Percentiles rank a stretch among this genome's conserved stretches.
Conservation (phyloP, 1,140 invertebrate genomes). For the Lysiphlebus fabarum region DNA sequence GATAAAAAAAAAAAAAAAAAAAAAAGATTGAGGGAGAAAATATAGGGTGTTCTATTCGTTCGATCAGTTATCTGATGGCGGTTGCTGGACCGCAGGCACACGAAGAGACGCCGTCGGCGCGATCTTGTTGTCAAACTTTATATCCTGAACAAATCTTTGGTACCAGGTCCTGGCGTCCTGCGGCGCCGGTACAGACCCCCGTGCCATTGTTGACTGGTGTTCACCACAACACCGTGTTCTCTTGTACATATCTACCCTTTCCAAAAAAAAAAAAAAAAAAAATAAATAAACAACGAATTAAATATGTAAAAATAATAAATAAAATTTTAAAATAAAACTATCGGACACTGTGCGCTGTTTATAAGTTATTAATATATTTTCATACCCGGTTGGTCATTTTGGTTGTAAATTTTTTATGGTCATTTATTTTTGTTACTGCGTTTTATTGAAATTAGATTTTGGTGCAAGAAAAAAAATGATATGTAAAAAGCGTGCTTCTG, state of each 20-base stretch:
- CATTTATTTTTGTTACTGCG: no score
- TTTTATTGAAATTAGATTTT: no score
- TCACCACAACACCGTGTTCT: conserved; percentile 4
- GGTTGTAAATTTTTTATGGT: no score
- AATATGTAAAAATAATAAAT: no score
- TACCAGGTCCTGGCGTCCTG: conserved; percentile 35
- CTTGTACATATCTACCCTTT: conserved; percentile 32
- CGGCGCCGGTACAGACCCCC: conserved; percentile 37
- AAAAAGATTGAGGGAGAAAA: no score
- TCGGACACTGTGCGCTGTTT: conserved; percentile 27
- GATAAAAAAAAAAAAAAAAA: conserved; percentile 25
- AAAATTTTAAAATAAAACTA: no score
- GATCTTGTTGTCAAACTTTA: conserved; percentile 54
- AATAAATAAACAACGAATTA: no score
- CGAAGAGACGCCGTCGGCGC: conserved; percentile 22
- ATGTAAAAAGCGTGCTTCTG: no score
- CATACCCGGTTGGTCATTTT: no score
- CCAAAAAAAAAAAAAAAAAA: conserved; percentile 45
- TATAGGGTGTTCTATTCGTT: no score
- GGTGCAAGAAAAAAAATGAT: no score
- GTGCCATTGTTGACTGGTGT: conserved; percentile 43
- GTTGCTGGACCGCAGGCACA: conserved; percentile 11
- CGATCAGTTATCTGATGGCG: conserved; percentile 48
- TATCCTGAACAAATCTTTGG: conserved; percentile 44
- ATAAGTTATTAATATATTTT: conserved; percentile 54